Evolutionary conservation across 2,797 vertebrate genomes (phyloP), one percentile per base, ranked within the genome.

Genomic region (Platyrinchus mystaceus): DNA sequence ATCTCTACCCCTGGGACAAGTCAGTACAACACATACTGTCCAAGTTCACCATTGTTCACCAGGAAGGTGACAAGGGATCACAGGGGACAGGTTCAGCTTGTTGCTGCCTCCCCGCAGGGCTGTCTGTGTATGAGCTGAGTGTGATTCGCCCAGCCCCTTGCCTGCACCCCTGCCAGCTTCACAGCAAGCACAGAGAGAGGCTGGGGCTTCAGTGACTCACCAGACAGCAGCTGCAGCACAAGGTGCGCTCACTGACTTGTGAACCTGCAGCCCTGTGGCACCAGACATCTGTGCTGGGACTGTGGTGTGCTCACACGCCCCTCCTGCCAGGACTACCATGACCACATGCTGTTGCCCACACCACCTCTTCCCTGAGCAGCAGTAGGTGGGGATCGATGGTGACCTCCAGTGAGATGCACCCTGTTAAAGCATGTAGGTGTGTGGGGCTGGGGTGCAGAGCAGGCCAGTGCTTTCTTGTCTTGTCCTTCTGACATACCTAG

Each of bases 231-330:
- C 30, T 10, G 2, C 56, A 50, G 64, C 44, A 41, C 62, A 34
- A 66, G 74, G 70, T 70, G 78, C 91, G 34, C 64, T 85, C 84
- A 47, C 24, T 49, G 66, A 68, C 39, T 53, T 36, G 39, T 47
- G 75, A 79, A 34, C 44, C 28, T 1, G 0, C 1, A 5, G 64
- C 44, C 47, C 39, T 0, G 3, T 41, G 85, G 66, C 36, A 28
- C 60, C 58, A 73, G n/a, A 36, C 0, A 0, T 32, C 69, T 0
- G 0, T 2, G 16, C 66, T 1, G 2, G 34, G 13, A 27, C 32
- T 6, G 22, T 23, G 60, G 43, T 80, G 53, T 46, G 34, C 70
- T 56, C 68, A 26, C 52, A 37, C 0, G 0, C 8, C 30, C 21
- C 30, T 66, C 10, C 22, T 21, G 7, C 30, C 0, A 0, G 16